Evolutionary conservation across 2,888 invertebrate species (phyloP).

Genomic region (Rotaria socialis): DNA sequence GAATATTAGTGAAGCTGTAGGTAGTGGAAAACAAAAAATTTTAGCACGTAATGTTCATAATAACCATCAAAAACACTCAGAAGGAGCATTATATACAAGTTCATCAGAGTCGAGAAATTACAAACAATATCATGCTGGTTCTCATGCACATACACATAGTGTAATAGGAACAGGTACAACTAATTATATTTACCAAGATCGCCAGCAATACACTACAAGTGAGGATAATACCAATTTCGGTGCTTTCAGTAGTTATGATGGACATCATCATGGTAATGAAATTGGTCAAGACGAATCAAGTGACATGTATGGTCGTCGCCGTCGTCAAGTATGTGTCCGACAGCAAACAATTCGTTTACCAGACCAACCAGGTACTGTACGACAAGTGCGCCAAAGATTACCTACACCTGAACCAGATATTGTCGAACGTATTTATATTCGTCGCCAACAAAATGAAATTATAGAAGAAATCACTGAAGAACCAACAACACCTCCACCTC

Average conservation of each 20-base stretch:
- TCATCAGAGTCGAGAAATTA: neutral
- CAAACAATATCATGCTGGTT: neutral
- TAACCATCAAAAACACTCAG: neutral
- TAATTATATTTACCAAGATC: neutral
- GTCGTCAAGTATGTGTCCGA: conserved; percentile 37
- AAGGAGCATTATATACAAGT: neutral
- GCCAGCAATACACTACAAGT: neutral
- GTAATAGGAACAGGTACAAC: neutral
- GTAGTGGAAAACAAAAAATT: neutral
- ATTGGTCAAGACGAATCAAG: neutral
- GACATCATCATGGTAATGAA: neutral
- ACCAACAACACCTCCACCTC: conserved; percentile 44
- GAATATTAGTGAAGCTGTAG: neutral
- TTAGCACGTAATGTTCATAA: neutral
- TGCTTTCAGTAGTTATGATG: neutral
- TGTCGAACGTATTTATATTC: conserved; percentile 42
- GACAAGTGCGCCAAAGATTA: conserved; percentile 39
- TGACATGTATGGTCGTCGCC: neutral
- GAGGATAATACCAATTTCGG: neutral
- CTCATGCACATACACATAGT: neutral
- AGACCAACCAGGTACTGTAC: conserved; percentile 37
- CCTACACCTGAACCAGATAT: conserved; percentile 43
- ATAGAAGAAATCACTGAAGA: conserved; percentile 43
- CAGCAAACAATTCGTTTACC: conserved; percentile 41
- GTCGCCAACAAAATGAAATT: conserved; percentile 35